Evolutionary conservation across 2,113 vertebrate species (phyloP).

Genomic region (Toxotes jaculatrix): DNA sequence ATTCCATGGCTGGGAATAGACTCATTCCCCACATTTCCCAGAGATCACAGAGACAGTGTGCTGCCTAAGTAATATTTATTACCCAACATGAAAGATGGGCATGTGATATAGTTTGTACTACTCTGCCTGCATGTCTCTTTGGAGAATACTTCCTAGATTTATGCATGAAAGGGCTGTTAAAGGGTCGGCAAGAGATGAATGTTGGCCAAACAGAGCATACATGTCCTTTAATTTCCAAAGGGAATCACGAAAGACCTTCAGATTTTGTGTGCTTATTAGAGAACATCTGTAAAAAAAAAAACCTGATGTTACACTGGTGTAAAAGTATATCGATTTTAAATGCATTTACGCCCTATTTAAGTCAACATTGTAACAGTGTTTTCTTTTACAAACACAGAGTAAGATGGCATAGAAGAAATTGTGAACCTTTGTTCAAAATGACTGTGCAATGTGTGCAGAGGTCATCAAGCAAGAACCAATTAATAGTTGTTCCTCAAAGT

Average conservation of each 20-base stretch:
- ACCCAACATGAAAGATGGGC: background rate
- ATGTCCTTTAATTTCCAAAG: no score
- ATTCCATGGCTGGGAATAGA: slow-evolving; percentile 41
- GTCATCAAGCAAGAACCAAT: slow-evolving; percentile 18
- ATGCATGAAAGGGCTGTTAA: background rate
- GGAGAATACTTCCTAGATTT: background rate
- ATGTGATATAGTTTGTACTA: background rate
- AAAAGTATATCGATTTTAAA: no score
- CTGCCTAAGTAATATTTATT: background rate
- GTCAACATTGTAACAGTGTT: no score
- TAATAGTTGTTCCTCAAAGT: background rate
- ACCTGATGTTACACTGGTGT: no score
- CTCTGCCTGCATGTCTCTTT: slow-evolving; percentile 16
- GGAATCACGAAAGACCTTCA: no score
- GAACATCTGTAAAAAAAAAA: no score
- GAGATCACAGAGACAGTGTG: slow-evolving; percentile 40
- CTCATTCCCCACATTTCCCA: slow-evolving; percentile 40
- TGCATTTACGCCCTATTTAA: no score
- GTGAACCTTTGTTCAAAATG: background rate
- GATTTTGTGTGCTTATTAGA: no score
- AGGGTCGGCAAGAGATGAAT: background rate
- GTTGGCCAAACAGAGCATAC: no score
- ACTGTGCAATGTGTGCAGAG: background rate
- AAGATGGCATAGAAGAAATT: background rate
- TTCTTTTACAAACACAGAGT: no score